Evolutionary conservation across 1,140 invertebrate genomes (phyloP).

Genomic region (Pissodes strobi): DNA sequence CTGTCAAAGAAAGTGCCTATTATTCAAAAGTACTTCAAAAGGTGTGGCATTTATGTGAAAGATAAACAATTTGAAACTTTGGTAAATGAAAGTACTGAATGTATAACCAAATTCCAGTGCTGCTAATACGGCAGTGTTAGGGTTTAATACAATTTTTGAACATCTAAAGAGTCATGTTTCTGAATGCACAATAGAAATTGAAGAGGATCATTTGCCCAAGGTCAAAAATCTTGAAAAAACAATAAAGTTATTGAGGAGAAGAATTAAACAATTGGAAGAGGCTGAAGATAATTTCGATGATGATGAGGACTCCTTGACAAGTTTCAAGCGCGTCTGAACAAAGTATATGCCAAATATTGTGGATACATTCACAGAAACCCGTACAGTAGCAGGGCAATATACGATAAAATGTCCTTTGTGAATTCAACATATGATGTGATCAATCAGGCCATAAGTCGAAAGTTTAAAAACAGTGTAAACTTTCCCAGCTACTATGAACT

Average conservation of each 20-base stretch:
- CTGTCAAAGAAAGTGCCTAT: slow-evolving; percentile 28
- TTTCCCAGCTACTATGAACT: slow-evolving; percentile 67
- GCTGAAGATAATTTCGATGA: slow-evolving; percentile 59
- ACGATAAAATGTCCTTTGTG: slow-evolving; percentile 56
- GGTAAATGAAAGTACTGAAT: slow-evolving; percentile 12
- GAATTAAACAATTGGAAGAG: slow-evolving; percentile 58
- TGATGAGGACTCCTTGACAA: slow-evolving; percentile 57
- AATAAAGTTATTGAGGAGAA: slow-evolving; percentile 55
- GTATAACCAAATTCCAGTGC: slow-evolving; percentile 22
- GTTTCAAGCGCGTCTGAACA: slow-evolving; percentile 44
- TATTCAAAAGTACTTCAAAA: slow-evolving; percentile 32
- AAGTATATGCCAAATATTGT: slow-evolving; percentile 60
- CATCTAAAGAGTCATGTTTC: slow-evolving; percentile 26
- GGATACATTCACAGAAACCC: slow-evolving; percentile 58
- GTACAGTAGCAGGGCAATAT: slow-evolving; percentile 57
- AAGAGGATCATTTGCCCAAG: slow-evolving; percentile 35
- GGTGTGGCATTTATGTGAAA: slow-evolving; percentile 15
- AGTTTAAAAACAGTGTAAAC: slow-evolving; percentile 56
- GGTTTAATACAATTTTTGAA: slow-evolving; percentile 41
- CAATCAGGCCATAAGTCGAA: slow-evolving; percentile 61
- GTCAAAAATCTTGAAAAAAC: slow-evolving; percentile 55
- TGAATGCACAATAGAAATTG: slow-evolving; percentile 30
- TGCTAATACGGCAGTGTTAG: slow-evolving; percentile 29
- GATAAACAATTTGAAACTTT: slow-evolving; percentile 1
- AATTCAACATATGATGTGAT: slow-evolving; percentile 58